phyloP scores from a whole-genome alignment of 2,797 vertebrate genomes.

The Odontamblyopus lacepedii region DNA sequence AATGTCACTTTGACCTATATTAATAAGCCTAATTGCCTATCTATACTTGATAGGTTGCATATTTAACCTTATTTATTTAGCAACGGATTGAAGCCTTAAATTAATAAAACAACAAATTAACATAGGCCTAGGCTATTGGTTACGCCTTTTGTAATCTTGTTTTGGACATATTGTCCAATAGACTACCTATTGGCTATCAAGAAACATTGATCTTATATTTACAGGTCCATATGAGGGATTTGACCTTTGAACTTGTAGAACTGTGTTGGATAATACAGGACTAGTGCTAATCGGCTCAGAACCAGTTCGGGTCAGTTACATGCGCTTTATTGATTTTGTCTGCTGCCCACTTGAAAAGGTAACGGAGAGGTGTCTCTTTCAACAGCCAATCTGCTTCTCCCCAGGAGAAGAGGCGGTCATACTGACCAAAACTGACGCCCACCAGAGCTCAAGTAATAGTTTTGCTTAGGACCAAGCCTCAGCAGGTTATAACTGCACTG shows the following conservation, averaged over 20 bases:
- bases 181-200: background rate
- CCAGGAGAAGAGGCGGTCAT: conserved; percentile 30
- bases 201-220: background rate
- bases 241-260: conserved; percentile 45
- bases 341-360: conserved; percentile 15
- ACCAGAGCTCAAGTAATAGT: background rate
- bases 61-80: background rate
- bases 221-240: background rate
- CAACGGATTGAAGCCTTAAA: background rate
- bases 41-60: background rate
- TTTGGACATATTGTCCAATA: too few relatives aligned
- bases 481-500: too few relatives aligned
- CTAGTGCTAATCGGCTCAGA: conserved; percentile 37
- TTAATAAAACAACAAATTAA: background rate
- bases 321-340: conserved; percentile 52
- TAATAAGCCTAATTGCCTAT: background rate
- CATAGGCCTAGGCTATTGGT: too few relatives aligned
- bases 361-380: conserved; percentile 70
- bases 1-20: background rate
- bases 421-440: background rate
- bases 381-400: conserved; percentile 62
- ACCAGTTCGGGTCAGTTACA: conserved; percentile 55
- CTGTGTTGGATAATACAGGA: conserved; percentile 17
- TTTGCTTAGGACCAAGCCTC: background rate
- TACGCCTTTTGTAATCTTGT: too few relatives aligned